Conservation (phyloP, 2,888 invertebrate species). For the Drosophila pseudotakahashii region DNA sequence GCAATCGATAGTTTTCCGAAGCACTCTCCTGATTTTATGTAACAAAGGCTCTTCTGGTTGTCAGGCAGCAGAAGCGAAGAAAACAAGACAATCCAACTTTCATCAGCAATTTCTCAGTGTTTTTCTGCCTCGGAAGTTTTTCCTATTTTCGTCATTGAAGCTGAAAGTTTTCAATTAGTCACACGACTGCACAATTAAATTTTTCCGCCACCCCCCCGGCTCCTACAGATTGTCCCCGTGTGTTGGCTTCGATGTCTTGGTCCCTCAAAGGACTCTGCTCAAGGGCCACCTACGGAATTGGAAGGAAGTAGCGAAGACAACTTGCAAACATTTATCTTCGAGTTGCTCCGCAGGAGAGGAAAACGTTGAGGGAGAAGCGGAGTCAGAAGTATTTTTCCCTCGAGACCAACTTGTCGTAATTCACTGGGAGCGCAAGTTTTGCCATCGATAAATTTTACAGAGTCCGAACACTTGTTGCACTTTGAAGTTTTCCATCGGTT, state of each 20-base stretch:
- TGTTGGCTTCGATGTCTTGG: constrained; percentile 21
- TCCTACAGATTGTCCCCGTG: constrained; percentile 9
- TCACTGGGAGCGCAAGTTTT: constrained; percentile 72
- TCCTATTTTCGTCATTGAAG: constrained; percentile 55
- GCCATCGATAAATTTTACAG: constrained; percentile 68
- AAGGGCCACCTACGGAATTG: constrained; percentile 23
- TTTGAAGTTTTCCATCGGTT: constrained; percentile 36
- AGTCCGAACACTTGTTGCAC: constrained; percentile 70
- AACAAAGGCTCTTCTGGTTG: constrained; percentile 9
- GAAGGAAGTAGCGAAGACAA: constrained; percentile 15
- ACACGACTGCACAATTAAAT: constrained; percentile 75
- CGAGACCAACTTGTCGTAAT: constrained; percentile 71
- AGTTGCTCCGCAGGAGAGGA: constrained; percentile 27
- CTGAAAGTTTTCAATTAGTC: constrained; percentile 76
- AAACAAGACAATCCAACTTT: constrained; percentile 50
- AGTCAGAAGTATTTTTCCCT: constrained; percentile 30
- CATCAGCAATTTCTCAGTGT: constrained; percentile 29
- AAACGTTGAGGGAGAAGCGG: constrained; percentile 7
- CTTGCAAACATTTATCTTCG: constrained; percentile 70
- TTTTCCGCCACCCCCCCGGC: constrained; percentile 28
- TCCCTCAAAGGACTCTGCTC: constrained; percentile 13
- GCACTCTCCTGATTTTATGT: background rate
- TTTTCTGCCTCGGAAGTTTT: constrained; percentile 37
- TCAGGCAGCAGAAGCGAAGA: constrained; percentile 9
- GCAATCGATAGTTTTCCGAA: constrained; percentile 33